phyloP scores from a whole-genome alignment of 1,140 invertebrate species.

The Drosophila melanica region DNA sequence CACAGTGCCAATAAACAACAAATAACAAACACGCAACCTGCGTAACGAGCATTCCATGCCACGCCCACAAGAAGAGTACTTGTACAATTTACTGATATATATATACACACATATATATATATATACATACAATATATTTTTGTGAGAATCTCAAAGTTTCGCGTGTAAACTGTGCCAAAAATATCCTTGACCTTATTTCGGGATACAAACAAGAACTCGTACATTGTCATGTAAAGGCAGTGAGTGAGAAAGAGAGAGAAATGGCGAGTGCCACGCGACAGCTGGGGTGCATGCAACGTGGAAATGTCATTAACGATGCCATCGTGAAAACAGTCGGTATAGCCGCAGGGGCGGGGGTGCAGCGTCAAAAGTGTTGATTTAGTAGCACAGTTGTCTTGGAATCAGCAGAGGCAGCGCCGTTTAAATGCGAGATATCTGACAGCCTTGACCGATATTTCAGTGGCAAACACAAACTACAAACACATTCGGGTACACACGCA shows the following conservation, averaged over 20 bases:
- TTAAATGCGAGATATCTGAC: constrained; percentile 42
- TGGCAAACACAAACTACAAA: constrained; percentile 50
- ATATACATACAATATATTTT: background rate
- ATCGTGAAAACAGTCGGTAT: constrained; percentile 20
- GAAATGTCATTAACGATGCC: constrained; percentile 62
- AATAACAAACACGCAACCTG: constrained; percentile 46
- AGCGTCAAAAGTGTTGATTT: constrained; percentile 52
- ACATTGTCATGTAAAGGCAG: constrained; percentile 43
- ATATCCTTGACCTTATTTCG: constrained; percentile 69
- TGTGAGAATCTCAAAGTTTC: constrained; percentile 4
- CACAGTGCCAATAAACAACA: constrained; percentile 6
- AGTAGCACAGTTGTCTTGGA: constrained; percentile 54
- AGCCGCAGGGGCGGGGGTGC: constrained; percentile 7
- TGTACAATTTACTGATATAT: background rate
- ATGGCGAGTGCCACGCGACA: no score
- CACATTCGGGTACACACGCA: constrained; percentile 16
- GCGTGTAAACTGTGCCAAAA: constrained; percentile 26
- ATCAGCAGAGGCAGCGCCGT: constrained; percentile 32
- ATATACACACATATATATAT: background rate
- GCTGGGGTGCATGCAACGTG: constrained; percentile 13
- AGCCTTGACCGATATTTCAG: constrained; percentile 76
- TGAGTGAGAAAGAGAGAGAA: background rate
- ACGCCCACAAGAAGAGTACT: constrained; percentile 26
- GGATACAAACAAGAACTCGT: constrained; percentile 17
- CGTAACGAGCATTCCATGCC: constrained; percentile 1